Evolutionary conservation across 2,797 vertebrate species (phyloP).

Genomic region (Numenius phaeopus): DNA sequence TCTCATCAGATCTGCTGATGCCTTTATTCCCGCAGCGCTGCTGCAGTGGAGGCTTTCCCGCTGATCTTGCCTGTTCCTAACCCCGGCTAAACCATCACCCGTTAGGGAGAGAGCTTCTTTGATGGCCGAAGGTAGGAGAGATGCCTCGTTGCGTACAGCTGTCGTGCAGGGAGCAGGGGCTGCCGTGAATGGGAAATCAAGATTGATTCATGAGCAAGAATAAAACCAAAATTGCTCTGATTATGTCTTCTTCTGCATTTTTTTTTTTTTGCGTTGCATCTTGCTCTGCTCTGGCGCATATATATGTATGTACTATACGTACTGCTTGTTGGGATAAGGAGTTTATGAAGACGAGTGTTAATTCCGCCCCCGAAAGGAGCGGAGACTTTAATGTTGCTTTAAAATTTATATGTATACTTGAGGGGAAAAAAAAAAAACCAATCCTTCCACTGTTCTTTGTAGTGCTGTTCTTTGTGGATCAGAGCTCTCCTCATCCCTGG

Average conservation of each 20-base stretch:
- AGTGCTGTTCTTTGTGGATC: background rate
- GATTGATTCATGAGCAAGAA: constrained; percentile 42
- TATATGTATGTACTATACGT: background rate
- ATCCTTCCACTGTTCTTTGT: background rate
- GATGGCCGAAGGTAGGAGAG: constrained; percentile 55
- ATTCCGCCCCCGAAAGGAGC: background rate
- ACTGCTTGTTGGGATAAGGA: background rate
- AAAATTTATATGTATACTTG: background rate
- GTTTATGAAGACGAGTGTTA: background rate
- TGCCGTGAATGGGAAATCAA: constrained; percentile 26
- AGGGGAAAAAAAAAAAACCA: background rate
- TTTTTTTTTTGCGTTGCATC: background rate
- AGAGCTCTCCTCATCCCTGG: background rate
- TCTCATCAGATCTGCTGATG: constrained; percentile 25
- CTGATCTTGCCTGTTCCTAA: constrained; percentile 7
- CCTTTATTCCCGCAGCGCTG: background rate
- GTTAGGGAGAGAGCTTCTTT: background rate
- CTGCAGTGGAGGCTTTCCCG: background rate
- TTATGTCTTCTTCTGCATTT: background rate
- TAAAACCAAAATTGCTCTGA: constrained; percentile 35
- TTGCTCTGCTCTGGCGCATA: background rate
- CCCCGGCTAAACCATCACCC: background rate
- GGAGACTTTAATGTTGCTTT: background rate
- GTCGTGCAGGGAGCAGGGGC: background rate
- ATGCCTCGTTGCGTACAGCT: constrained; percentile 28